Evolutionary conservation across 2,888 invertebrate genomes (phyloP).

Genomic region (Melipona beecheii): DNA sequence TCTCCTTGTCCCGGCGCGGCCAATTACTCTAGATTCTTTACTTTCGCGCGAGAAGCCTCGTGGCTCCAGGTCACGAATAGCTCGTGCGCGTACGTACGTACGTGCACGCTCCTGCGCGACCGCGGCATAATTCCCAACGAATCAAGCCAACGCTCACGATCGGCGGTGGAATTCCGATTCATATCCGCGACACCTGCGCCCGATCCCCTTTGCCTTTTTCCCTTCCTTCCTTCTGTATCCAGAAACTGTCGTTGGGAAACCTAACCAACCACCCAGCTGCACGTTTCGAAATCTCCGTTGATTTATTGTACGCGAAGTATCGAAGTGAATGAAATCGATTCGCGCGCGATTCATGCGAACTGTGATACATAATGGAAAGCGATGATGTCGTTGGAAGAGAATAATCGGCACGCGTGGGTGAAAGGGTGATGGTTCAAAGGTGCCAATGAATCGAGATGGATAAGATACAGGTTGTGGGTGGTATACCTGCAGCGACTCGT

Average conservation of each 20-base stretch:
- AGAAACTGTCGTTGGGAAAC: constrained; percentile 3
- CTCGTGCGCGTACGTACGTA: background rate
- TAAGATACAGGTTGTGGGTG: too few species aligned
- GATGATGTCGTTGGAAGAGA: too few species aligned
- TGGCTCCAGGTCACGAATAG: constrained; percentile 14
- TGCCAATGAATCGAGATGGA: too few species aligned
- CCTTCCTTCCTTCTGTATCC: background rate
- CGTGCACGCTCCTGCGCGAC: background rate
- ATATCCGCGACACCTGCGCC: constrained; percentile 37
- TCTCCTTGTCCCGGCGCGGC: constrained; percentile 73
- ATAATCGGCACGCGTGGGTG: too few species aligned
- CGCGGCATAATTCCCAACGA: constrained; percentile 37
- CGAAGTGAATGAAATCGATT: background rate
- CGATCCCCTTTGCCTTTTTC: background rate
- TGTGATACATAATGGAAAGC: too few species aligned
- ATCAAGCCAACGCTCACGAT: background rate
- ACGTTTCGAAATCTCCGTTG: constrained; percentile 4
- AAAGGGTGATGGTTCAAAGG: too few species aligned
- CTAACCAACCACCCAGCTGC: background rate
- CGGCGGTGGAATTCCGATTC: constrained; percentile 34
- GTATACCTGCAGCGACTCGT: too few species aligned
- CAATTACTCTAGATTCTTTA: constrained; percentile 73
- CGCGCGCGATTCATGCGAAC: too few species aligned
- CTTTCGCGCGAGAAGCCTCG: constrained; percentile 69
- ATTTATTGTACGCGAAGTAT: constrained; percentile 4